Evolutionary conservation across 2,113 vertebrate species (phyloP), one percentile per base, ranked within the genome.

Genomic region (Crotalus horridus): DNA sequence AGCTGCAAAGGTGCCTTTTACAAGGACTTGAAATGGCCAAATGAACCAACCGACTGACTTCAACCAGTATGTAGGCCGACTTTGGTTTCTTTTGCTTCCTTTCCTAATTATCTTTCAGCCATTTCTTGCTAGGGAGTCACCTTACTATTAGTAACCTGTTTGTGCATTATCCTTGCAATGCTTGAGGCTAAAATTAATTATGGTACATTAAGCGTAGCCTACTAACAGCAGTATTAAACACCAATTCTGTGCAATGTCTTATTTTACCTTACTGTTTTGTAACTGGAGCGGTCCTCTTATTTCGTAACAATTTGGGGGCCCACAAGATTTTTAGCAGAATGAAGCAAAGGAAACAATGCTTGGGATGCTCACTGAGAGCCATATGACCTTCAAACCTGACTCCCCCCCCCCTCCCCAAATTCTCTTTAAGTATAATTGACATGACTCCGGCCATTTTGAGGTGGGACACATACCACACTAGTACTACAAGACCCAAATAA

Each of bases 1-100:
- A 97, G 98, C 97, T 96, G 94, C 94, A 98, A 97, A 94, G 98
- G 98, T n/a, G 87, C 97, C 1, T 98, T 98, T 3, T 11, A 94
- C 9, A 97, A 94, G 29, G 95, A 97, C 0, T 24, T 98, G 87
- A 96, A 96, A 56, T 98, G 98, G 98, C 97, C 98, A 0, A 2
- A 95, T 0, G 96, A 97, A 3, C 94, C 96, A 4, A 96, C 98
- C 26, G 90, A 95, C 94, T 98, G 95, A 98, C 58, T 10, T 29
- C 2, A 11, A 12, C 69, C 24, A 93, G 74, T 20, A 46, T 6
- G 2, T 17, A 81, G 43, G 59, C 89, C 17, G 51, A 61, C 33
- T 46, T 81, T 55, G 58, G 43, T 91, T 85, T 29, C 58, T 69
- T 69, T 55, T 21, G 12, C 61, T 64, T 23, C 24, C 58, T 64